Evolutionary conservation across 2,113 vertebrate genomes (phyloP), one percentile per base, ranked within the genome.

Genomic region (Alouatta palliata): DNA sequence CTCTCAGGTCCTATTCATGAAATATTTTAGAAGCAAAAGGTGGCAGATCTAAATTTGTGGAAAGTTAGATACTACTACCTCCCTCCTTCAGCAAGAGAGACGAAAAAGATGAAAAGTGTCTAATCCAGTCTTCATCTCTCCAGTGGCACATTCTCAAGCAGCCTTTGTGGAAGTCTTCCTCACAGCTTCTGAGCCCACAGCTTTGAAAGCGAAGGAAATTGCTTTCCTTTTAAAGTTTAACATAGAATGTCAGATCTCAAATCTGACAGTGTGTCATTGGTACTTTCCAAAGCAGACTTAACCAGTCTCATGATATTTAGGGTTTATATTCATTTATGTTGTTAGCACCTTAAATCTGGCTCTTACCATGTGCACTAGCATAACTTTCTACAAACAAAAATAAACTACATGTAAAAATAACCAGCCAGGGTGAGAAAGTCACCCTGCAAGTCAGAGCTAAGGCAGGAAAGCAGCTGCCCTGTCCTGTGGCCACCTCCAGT

Each of bases 311-410:
- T n/a, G 21, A 27, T 80, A 14, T 93, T 92, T 90, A 79, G 73
- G 23, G 27, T 73, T 92, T 87, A 30, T 83, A 80, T 79, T 58
- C 56, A 61, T 87, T 73, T 92, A 75, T 80, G 10, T n/a, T 54
- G 9, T 56, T 54, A 70, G 32, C 43, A 71, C 6, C 75, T 90
- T 68, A 92, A 87, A 40, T 90, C 47, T 83, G 76, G 6, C 52
- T 89, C 89, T 93, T 87, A 66, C 20, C 70, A 66, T 23, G 6
- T 47, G 4, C 92, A 25, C 75, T 92, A 66, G 21, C 45, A 76
- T 70, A 94, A 81, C 37, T 80, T 93, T 49, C 30, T 85, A 66
- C 77, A 95, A 64, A 87, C n/a, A 80, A 91, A 92, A 85, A 70
- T 35, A 76, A 93, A 85, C 83, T 25, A 66, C 91, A 92, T 81